Conservation (phyloP, 2,113 vertebrate genomes). For the Fulica atra region DNA sequence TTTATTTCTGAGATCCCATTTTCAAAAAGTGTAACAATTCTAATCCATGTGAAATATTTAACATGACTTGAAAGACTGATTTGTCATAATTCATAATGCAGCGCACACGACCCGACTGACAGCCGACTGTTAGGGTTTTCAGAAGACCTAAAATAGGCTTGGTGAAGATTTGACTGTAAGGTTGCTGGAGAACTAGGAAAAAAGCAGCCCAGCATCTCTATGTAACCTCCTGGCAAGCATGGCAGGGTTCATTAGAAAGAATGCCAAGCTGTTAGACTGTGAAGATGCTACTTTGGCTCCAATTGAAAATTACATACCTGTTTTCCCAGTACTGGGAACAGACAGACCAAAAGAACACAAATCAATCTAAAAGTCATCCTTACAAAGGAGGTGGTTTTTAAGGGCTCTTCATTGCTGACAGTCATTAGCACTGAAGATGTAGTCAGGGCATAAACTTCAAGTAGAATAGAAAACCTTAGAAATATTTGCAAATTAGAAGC, state of each 20-base stretch:
- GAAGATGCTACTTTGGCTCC: constrained; percentile 20
- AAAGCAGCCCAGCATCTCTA: not conserved
- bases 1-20: not conserved
- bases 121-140: not conserved
- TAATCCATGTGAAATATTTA: not conserved
- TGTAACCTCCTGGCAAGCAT: not conserved
- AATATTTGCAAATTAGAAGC: not conserved
- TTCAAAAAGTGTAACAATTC: not conserved
- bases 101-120: not conserved
- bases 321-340: not conserved
- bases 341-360: not conserved
- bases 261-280: not conserved
- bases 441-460: not conserved
- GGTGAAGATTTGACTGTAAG: not conserved
- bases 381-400: not conserved
- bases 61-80: not conserved
- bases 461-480: not conserved
- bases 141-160: not conserved
- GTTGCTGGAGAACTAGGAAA: constrained; percentile 10
- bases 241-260: not conserved
- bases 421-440: not conserved
- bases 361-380: not conserved
- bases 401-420: not conserved
- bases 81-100: not conserved
- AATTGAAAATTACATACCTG: not conserved